Percentiles rank a stretch among this genome's conserved stretches.
These are phyloP conservation scores for Chanos chanos DNA, from an alignment of 2,797 vertebrate genomes.

Conservation along the genomic window DNA sequence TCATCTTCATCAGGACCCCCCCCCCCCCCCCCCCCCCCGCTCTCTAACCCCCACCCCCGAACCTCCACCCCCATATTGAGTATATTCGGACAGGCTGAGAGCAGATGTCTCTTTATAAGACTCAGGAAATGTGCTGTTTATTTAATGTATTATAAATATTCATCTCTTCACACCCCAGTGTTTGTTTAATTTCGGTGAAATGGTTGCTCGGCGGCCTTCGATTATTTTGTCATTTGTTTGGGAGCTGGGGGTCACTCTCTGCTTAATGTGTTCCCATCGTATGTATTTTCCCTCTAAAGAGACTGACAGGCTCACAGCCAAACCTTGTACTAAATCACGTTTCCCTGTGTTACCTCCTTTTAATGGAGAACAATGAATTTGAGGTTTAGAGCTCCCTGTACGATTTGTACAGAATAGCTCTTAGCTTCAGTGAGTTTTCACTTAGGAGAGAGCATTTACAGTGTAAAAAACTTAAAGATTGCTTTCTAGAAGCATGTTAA, in stretches of 20 bases:
- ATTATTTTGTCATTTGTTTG: slow-evolving; percentile 43
- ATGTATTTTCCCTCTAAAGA: slow-evolving; percentile 47
- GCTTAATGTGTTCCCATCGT: slow-evolving; percentile 41
- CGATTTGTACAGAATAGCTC: slow-evolving; percentile 51
- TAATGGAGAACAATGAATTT: slow-evolving; percentile 55
- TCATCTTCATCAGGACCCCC: slow-evolving; percentile 24
- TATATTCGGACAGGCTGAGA: slow-evolving; percentile 7
- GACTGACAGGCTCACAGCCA: slow-evolving; percentile 28
- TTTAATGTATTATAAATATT: slow-evolving; percentile 51
- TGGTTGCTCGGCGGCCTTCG: slow-evolving; percentile 41
- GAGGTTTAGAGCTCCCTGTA: slow-evolving; percentile 44
- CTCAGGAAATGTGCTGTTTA: slow-evolving; percentile 54
- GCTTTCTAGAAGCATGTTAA: slow-evolving; percentile 62
- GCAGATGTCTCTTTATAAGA: slow-evolving; percentile 50
- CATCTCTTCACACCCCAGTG: slow-evolving; percentile 42
- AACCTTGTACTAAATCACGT: slow-evolving; percentile 58
- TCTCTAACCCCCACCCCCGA: no score
- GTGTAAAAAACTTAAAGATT: slow-evolving; percentile 53
- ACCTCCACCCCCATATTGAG: no score
- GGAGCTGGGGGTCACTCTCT: slow-evolving; percentile 34
- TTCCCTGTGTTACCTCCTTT: slow-evolving; percentile 58
- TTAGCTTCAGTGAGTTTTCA: slow-evolving; percentile 36
- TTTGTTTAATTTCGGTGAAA: slow-evolving; percentile 54
- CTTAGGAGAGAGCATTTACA: slow-evolving; percentile 41
- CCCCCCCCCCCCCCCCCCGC: no score